Percentiles rank a stretch among this genome's conserved stretches.
Evolutionary conservation across 2,888 invertebrate species (phyloP).

Genomic region (Pomacea canaliculata): DNA sequence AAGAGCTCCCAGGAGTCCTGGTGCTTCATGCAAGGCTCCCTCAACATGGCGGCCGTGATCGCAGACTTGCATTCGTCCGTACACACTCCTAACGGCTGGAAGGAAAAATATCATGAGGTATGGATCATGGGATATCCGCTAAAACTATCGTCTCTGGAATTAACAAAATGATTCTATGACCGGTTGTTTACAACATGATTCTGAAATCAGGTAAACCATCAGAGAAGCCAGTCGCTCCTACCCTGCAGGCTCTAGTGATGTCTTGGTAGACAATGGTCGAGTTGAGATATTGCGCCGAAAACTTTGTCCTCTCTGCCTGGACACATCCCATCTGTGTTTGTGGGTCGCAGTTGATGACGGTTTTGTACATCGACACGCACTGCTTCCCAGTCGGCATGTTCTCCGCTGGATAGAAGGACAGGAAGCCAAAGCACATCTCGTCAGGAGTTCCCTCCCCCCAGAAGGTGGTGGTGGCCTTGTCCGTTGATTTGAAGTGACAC

Average conservation of each 20-base stretch:
- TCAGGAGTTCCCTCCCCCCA: conserved; percentile 21
- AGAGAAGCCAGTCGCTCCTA: too few species aligned
- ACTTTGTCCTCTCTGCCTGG: background rate
- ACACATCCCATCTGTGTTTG: background rate
- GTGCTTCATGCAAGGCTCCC: background rate
- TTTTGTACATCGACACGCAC: background rate
- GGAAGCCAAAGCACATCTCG: conserved; percentile 30
- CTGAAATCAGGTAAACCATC: too few species aligned
- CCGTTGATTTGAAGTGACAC: conserved; percentile 13
- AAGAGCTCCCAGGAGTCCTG: background rate
- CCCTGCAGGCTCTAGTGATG: background rate
- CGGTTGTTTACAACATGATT: too few species aligned
- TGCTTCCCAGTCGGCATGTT: background rate
- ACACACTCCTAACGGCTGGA: background rate
- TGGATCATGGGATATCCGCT: too few species aligned
- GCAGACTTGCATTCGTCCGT: background rate
- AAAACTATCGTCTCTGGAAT: too few species aligned
- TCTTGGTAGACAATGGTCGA: background rate
- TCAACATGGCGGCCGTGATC: background rate
- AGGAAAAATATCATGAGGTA: background rate
- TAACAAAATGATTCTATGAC: too few species aligned
- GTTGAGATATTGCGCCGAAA: background rate
- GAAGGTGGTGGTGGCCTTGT: conserved; percentile 6
- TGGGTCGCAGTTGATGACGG: conserved; percentile 3
- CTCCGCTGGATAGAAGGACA: conserved; percentile 26